Evolutionary conservation across 2,888 invertebrate species (phyloP).

Genomic region (Neria commutata): DNA sequence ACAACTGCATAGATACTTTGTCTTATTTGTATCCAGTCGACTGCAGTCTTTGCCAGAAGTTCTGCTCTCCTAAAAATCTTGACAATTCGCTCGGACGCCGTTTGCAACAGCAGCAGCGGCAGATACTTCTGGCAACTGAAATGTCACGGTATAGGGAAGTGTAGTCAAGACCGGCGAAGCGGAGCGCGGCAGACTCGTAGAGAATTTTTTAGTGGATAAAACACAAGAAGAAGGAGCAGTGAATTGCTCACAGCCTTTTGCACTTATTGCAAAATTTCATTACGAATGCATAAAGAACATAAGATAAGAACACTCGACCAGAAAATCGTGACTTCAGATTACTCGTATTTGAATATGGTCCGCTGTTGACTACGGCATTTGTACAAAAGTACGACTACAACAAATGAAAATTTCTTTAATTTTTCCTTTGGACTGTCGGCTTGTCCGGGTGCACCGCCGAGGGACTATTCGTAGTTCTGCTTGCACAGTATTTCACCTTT

Average conservation of each 20-base stretch:
- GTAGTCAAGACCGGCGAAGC: background rate
- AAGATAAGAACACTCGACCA: slow-evolving; percentile 27
- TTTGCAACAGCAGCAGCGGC: no score
- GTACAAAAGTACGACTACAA: slow-evolving; percentile 10
- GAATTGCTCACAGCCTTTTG: slow-evolving; percentile 16
- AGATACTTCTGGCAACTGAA: no score
- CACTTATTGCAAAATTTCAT: slow-evolving; percentile 27
- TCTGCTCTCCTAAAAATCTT: background rate
- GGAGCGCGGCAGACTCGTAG: background rate
- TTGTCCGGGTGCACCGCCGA: background rate
- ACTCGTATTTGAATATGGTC: slow-evolving; percentile 25
- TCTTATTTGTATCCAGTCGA: no score
- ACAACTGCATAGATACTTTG: background rate
- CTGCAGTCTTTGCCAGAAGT: no score
- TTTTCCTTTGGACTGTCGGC: background rate
- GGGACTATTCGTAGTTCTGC: slow-evolving; percentile 1
- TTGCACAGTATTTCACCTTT: background rate
- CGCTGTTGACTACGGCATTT: slow-evolving; percentile 19
- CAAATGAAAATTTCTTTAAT: slow-evolving; percentile 26
- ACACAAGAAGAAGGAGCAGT: background rate
- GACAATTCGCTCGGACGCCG: background rate
- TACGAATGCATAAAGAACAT: slow-evolving; percentile 28
- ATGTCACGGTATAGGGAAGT: no score
- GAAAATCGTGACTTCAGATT: slow-evolving; percentile 27
- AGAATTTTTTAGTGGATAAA: no score